Percentiles rank a stretch among this genome's conserved stretches.
These are phyloP conservation scores for Perca schrenkii DNA, from an alignment of 2,113 vertebrate species.

Conservation along the genomic window DNA sequence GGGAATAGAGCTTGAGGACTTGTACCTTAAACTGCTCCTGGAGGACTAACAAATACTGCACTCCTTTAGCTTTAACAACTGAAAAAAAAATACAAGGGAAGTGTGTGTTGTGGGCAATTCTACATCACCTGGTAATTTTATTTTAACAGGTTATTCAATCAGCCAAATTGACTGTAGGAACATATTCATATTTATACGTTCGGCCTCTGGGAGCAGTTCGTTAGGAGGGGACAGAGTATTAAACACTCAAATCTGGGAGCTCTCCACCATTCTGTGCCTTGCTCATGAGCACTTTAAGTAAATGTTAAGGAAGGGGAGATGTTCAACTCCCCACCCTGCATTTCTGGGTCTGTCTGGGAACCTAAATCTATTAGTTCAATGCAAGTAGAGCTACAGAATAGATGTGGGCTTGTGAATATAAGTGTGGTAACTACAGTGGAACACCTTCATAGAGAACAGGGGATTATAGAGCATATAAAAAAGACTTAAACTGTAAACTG, in stretches of 20 bases:
- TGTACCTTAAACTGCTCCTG: constrained; percentile 61
- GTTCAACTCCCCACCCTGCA: not conserved
- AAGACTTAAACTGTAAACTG: constrained; percentile 48
- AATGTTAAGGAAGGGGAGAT: not conserved
- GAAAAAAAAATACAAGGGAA: constrained; percentile 38
- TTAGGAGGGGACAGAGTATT: constrained; percentile 5
- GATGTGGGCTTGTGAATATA: constrained; percentile 10
- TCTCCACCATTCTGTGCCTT: constrained; percentile 18
- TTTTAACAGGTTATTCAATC: constrained; percentile 54
- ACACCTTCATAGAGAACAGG: constrained; percentile 41
- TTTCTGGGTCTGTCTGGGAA: constrained; percentile 13
- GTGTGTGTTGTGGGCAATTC: constrained; percentile 33
- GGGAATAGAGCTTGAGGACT: constrained; percentile 66
- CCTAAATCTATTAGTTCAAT: constrained; percentile 12
- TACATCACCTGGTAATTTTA: constrained; percentile 50
- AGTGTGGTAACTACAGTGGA: constrained; percentile 23
- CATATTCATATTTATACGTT: constrained; percentile 60
- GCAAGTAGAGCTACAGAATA: constrained; percentile 3
- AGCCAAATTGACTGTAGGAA: constrained; percentile 49
- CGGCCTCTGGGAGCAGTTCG: constrained; percentile 28
- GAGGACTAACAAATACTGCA: constrained; percentile 48
- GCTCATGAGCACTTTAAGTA: constrained; percentile 19
- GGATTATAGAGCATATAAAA: constrained; percentile 40
- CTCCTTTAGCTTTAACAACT: constrained; percentile 23
- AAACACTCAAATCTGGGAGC: constrained; percentile 3